Percentiles rank a stretch among this genome's conserved stretches.
phyloP scores from a whole-genome alignment of 2,113 vertebrate species.

The Sula dactylatra region DNA sequence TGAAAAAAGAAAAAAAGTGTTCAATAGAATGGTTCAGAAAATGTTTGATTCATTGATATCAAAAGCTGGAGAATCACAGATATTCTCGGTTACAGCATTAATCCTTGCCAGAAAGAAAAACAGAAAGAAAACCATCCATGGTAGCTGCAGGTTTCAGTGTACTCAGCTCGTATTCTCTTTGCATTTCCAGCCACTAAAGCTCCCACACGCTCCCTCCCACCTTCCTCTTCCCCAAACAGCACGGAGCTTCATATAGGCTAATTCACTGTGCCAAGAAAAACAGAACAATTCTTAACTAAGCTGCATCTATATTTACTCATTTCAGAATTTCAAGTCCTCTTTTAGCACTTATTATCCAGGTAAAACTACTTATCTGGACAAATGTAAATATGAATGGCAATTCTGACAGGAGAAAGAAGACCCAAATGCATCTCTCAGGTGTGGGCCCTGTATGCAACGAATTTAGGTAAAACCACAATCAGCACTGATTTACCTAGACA shows the following conservation, averaged over 20 bases:
- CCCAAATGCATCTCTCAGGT: not conserved
- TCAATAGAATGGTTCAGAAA: not conserved
- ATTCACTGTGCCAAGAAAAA: not conserved
- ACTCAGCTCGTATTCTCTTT: conserved; percentile 42
- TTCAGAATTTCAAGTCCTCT: not conserved
- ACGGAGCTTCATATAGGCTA: not conserved
- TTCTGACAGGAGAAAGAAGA: not conserved
- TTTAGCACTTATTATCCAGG: not conserved
- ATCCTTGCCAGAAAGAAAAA: not conserved
- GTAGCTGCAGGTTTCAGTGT: not conserved
- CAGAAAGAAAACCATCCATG: not conserved
- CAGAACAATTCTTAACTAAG: not conserved
- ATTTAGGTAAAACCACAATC: not conserved
- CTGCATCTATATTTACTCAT: conserved; percentile 3
- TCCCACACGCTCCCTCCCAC: conserved; percentile 13
- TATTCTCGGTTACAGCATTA: not conserved
- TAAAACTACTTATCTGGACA: not conserved
- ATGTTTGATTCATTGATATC: conserved; percentile 17
- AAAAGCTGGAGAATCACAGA: not conserved
- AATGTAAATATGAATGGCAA: not conserved
- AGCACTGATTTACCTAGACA: not conserved
- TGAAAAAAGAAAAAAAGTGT: not conserved
- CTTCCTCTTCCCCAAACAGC: conserved; percentile 47
- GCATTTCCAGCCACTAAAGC: conserved; percentile 59
- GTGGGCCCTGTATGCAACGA: not conserved